Percentiles rank a stretch among this genome's conserved stretches.
Evolutionary conservation across 2,888 invertebrate genomes (phyloP).

Genomic region (Rutpela maculata): DNA sequence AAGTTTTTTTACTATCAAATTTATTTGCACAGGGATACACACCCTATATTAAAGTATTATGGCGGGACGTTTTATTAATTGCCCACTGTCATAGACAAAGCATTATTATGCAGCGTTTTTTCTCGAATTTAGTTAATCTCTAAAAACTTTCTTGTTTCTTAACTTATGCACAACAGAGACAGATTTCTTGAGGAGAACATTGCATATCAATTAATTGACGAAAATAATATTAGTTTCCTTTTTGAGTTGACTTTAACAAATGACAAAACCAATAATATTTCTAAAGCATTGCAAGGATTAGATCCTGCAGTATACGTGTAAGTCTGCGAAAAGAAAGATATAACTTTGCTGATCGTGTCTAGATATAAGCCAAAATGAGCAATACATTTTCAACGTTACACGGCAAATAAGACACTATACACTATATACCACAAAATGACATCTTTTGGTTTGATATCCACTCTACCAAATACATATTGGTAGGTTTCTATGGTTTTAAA

Average conservation of each 20-base stretch:
- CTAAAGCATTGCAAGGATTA: too few species aligned
- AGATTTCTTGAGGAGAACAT: slow-evolving; percentile 3
- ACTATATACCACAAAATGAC: too few species aligned
- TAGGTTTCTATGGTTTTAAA: too few species aligned
- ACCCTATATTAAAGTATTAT: slow-evolving; percentile 31
- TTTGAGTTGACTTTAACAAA: background rate
- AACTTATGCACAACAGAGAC: slow-evolving; percentile 25
- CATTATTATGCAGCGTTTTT: slow-evolving; percentile 29
- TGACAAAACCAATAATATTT: too few species aligned
- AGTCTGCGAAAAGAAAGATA: too few species aligned
- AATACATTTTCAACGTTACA: too few species aligned
- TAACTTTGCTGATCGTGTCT: too few species aligned
- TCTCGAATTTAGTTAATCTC: slow-evolving; percentile 15
- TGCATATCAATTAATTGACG: background rate
- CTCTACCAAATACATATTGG: too few species aligned
- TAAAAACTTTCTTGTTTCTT: slow-evolving; percentile 29
- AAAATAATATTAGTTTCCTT: background rate
- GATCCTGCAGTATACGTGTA: too few species aligned
- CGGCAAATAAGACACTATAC: too few species aligned
- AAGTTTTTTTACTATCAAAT: slow-evolving; percentile 29
- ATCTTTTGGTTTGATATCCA: too few species aligned
- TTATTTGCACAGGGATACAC: slow-evolving; percentile 24
- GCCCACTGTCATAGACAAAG: slow-evolving; percentile 34
- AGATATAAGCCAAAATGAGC: too few species aligned
- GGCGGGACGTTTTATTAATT: slow-evolving; percentile 35